Base-by-base conservation (phyloP, 2,113 vertebrate species). In the Dasyprocta punctata region DNA sequence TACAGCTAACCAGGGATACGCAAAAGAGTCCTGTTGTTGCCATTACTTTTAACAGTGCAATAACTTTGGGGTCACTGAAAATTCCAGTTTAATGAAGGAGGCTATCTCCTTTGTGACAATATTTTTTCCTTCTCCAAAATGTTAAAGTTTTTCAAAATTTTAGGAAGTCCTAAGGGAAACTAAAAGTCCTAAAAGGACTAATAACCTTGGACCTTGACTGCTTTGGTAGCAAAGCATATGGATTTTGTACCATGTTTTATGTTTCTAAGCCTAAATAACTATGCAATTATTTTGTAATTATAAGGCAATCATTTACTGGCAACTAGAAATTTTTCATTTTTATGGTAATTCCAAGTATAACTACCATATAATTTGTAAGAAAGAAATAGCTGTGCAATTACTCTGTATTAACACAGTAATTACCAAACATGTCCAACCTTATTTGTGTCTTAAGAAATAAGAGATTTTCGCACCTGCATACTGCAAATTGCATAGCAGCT, bases 211-310 rank as follows among this genome's bases (percentile, higher is more conserved):
- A 97, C 95, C 38, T 97, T 93, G 92, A 89, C 67, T 94, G 41
- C 86, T 92, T 38, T 97, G 93, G 96, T 84, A 98, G 92, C 0
- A 11, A 94, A 98, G 60, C 97, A 47, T 96, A 97, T 92, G 92
- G 96, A 98, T 98, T 98, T 95, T 98, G 75, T 98, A 80, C 73
- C 97, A 93, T 96, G 93, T 58, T 98, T 98, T 98, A 98, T 98
- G 95, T 98, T 97, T 97, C 80, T 80, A 97, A 82, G 92, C 92
- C 97, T 90, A 97, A 98, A 98, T 98, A 98, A 98, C 93, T 95
- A 90, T 97, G 96, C 91, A 98, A 98, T 99, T 99, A 98, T 98
- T 98, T 98, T 98, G 97, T 98, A 98, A 99, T 99, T 99, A 98
- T 98, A 98, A 98, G 95, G 90, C 93, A 98, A 98, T 99, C 98